These are phyloP conservation scores for Anguilla marmorata DNA, from an alignment of 2,797 vertebrate genomes.

Conservation along the genomic window DNA sequence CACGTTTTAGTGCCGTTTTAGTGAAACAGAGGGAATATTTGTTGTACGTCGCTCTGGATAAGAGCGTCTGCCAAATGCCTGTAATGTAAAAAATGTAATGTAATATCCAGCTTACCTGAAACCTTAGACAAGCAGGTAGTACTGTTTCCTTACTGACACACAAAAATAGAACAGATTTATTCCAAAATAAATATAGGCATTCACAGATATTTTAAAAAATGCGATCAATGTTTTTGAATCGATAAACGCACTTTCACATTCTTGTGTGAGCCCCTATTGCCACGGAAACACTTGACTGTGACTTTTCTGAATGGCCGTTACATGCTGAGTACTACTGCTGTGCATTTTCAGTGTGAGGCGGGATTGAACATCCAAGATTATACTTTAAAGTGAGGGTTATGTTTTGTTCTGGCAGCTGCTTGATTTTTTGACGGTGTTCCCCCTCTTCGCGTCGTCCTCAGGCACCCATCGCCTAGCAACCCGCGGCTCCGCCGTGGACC, in stretches of 20 bases:
- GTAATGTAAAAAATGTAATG: too few species aligned
- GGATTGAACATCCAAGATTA: not conserved
- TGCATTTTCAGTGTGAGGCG: not conserved
- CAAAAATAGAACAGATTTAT: too few species aligned
- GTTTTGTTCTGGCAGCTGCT: not conserved
- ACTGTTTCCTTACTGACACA: too few species aligned
- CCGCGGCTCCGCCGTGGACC: constrained; percentile 75
- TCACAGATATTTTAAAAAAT: too few species aligned
- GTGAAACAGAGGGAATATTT: not conserved
- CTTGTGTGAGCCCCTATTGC: not conserved
- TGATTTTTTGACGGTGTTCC: not conserved
- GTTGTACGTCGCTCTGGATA: too few species aligned
- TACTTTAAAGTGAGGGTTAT: not conserved
- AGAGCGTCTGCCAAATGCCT: too few species aligned
- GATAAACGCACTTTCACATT: not conserved
- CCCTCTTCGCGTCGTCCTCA: constrained; percentile 46
- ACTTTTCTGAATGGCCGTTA: not conserved
- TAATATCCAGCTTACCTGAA: too few species aligned
- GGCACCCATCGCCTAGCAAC: constrained; percentile 70
- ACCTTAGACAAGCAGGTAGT: too few species aligned
- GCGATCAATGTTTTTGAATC: too few species aligned
- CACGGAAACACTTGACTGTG: not conserved
- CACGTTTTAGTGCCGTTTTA: not conserved
- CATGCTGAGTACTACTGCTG: not conserved
- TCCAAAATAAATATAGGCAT: too few species aligned